A percentile compares a stretch with the other conserved stretches of the same genome.
Conservation (phyloP, 2,888 invertebrate genomes). For the Xestia sexstrigata region DNA sequence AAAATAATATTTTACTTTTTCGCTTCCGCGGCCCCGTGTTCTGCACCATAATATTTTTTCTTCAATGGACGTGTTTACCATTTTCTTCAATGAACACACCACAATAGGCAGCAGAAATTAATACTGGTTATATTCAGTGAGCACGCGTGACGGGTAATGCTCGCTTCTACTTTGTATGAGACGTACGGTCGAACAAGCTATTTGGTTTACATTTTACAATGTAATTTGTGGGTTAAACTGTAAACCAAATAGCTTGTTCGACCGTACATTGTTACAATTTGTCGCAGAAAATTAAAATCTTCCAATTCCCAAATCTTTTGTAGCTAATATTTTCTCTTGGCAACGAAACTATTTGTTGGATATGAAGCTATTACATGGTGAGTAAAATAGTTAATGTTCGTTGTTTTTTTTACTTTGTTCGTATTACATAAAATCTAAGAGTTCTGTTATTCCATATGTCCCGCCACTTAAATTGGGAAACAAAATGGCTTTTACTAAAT, state of each 20-base stretch:
- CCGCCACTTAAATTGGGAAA: too few species aligned
- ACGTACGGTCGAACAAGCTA: too few species aligned
- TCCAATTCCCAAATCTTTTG: neutral
- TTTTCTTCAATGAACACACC: too few species aligned
- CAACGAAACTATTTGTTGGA: neutral
- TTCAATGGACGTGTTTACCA: neutral
- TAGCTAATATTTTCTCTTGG: neutral
- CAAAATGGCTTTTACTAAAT: too few species aligned
- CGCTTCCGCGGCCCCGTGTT: neutral
- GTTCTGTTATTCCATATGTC: too few species aligned
- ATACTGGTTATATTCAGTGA: neutral
- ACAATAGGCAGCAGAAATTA: neutral
- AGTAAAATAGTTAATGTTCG: neutral
- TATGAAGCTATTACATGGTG: slow-evolving; percentile 14
- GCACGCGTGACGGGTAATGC: too few species aligned
- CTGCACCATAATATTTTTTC: neutral
- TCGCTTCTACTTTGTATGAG: neutral
- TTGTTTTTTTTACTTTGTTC: neutral
- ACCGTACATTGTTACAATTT: neutral
- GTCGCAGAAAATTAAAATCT: neutral
- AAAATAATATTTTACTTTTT: neutral
- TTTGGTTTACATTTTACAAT: too few species aligned
- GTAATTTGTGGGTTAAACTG: too few species aligned
- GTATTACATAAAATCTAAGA: neutral
- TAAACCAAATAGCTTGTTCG: too few species aligned